Evolutionary conservation across 1,140 invertebrate species (phyloP), one percentile per base, ranked within the genome.

Genomic region (Apocrypta bakeri): DNA sequence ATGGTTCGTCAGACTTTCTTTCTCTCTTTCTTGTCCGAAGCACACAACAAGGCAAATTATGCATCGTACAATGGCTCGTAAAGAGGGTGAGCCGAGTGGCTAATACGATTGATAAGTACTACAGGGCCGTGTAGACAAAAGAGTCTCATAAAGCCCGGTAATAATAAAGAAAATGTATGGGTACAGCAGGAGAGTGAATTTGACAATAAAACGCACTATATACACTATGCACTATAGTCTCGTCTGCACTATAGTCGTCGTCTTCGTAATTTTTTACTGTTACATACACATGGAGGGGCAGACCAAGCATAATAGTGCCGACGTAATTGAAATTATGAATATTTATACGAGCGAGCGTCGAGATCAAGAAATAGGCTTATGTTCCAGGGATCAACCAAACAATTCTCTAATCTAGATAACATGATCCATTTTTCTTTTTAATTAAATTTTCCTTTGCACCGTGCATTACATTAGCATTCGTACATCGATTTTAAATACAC

Each of bases 41-140:
- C 25, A 29, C 64, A 29, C 27, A 29, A 66, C 48, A n/a, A 48
- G 42, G 14, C n/a, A 14, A 66, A 77, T 77, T 40, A 66, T 64
- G 27, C 29, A 77, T 12, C 11, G 75, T n/a, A 77, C 9, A 64
- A 68, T 42, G 24, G 61, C 25, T 66, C 21, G 33, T 76, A 76
- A 33, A 76, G 40, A 76, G 74, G 56, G 25, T 9, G 56, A 63
- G 72, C 21, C 48, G 17, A 56, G 14, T 24, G 17, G 11, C 40
- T 76, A 76, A 76, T 76, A 21, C 68, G 56, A 76, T 76, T 63
- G 48, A 76, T 76, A 69, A 69, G 68, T 29, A 37, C 31, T 33
- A 12, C 64, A 29, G 75, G 8, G 24, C 21, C 48, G 24, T 68
- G 27, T 29, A 27, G 21, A 78, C 33, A 66, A 78, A 78, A 42